These are phyloP conservation scores for Pterobdella sp. DNA, from an alignment of 2,888 invertebrate species.

Conservation along the genomic window DNA sequence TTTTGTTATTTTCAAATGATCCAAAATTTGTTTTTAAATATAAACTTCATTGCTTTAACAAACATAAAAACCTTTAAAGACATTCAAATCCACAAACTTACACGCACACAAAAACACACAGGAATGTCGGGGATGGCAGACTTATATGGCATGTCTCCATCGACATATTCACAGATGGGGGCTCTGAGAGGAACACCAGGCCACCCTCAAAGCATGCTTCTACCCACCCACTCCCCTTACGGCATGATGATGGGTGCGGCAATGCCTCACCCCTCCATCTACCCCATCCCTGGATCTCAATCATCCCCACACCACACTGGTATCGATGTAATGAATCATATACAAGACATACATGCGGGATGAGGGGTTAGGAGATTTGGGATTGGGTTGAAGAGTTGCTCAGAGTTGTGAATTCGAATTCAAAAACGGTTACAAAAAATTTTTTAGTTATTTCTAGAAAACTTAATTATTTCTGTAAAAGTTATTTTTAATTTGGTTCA, in stretches of 20 bases:
- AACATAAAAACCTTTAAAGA: too few relatives aligned
- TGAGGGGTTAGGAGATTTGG: slow-evolving; percentile 28
- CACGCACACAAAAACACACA: too few relatives aligned
- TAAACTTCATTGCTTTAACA: too few relatives aligned
- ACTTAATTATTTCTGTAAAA: neutral
- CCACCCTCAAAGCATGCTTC: slow-evolving; percentile 53
- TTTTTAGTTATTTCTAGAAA: neutral
- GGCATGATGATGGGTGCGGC: slow-evolving; percentile 50
- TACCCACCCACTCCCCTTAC: slow-evolving; percentile 53
- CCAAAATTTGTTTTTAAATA: too few relatives aligned
- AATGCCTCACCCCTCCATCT: slow-evolving; percentile 51
- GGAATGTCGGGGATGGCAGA: slow-evolving; percentile 29
- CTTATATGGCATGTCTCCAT: slow-evolving; percentile 45
- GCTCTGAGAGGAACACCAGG: slow-evolving; percentile 51
- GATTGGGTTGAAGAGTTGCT: neutral
- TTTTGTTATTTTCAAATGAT: too few relatives aligned
- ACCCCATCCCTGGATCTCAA: slow-evolving; percentile 47
- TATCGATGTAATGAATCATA: slow-evolving; percentile 47
- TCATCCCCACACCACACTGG: slow-evolving; percentile 50
- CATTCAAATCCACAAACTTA: too few relatives aligned
- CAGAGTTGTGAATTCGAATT: neutral
- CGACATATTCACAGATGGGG: slow-evolving; percentile 52
- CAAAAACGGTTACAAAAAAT: neutral
- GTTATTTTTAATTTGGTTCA: neutral
- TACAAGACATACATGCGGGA: slow-evolving; percentile 50